Conservation (phyloP, 1,140 invertebrate genomes). For the Eulimnadia texana region DNA sequence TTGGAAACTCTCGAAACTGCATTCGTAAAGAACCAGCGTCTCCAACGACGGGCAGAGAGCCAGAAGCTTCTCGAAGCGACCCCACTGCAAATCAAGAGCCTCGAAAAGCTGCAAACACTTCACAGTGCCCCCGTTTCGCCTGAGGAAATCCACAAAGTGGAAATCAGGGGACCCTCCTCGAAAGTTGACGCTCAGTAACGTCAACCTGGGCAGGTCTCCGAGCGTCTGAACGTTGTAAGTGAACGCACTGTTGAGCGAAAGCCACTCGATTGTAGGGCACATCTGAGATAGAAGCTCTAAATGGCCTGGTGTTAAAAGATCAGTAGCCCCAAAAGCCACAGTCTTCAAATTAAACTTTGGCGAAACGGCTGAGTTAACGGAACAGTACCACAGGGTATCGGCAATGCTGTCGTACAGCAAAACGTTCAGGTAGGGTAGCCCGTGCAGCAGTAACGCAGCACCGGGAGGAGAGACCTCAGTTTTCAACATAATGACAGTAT, state of each 20-base stretch:
- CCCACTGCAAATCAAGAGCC: conserved; percentile 9
- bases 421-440: conserved; percentile 14
- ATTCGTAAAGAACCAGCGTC: conserved; percentile 16
- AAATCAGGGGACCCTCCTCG: conserved; percentile 12
- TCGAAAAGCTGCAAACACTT: conserved; percentile 14
- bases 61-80: conserved; percentile 9
- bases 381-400: conserved; percentile 17
- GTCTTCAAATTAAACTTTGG: conserved; percentile 16
- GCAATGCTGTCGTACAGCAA: conserved; percentile 17
- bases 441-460: conserved; percentile 16
- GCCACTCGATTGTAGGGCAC: conserved; percentile 17
- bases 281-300: conserved; percentile 14
- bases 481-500: conserved; percentile 17
- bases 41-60: conserved; percentile 12
- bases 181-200: conserved; percentile 14
- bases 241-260: conserved; percentile 15
- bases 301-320: conserved; percentile 15
- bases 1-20: conserved; percentile 9
- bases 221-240: conserved; percentile 16
- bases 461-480: conserved; percentile 16
- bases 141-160: conserved; percentile 17
- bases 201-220: conserved; percentile 13
- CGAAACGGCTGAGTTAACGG: conserved; percentile 14
- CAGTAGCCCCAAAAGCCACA: conserved; percentile 14
- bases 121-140: conserved; percentile 12